Conservation (phyloP, 1,140 invertebrate genomes). For the Sycobia sp. region DNA sequence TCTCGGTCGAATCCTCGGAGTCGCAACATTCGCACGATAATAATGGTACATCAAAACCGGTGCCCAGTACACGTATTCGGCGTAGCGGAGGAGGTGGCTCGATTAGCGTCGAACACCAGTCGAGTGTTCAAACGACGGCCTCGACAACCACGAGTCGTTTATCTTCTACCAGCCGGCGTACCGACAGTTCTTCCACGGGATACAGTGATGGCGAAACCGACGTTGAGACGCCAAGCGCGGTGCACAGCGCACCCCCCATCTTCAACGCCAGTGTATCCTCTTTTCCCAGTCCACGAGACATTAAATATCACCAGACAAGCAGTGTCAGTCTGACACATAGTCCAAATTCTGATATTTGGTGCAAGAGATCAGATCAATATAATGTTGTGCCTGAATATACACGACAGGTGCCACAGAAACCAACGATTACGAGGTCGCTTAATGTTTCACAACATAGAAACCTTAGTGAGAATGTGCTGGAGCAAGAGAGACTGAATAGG, state of each 20-base stretch:
- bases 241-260: conserved; percentile 57
- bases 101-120: conserved; percentile 42
- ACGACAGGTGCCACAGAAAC: conserved; percentile 48
- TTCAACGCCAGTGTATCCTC: conserved; percentile 49
- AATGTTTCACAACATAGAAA: conserved; percentile 54
- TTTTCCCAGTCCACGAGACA: conserved; percentile 44
- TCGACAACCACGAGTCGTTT: conserved; percentile 43
- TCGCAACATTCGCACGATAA: conserved; percentile 56
- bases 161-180: conserved; percentile 47
- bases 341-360: conserved; percentile 55
- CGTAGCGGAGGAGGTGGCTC: conserved; percentile 35
- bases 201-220: conserved; percentile 65
- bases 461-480: conserved; percentile 48
- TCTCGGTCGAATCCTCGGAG: conserved; percentile 57
- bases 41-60: conserved; percentile 47
- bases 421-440: conserved; percentile 51
- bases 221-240: conserved; percentile 51
- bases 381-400: conserved; percentile 37
- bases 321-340: conserved; percentile 42
- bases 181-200: conserved; percentile 57
- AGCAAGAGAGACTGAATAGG: conserved; percentile 48
- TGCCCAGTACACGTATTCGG: conserved; percentile 53
- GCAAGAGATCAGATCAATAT: conserved; percentile 42
- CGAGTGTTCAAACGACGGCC: conserved; percentile 43
- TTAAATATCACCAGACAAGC: conserved; percentile 43